A percentile compares a stretch with the other conserved stretches of the same genome.
phyloP scores from a whole-genome alignment of 2,888 invertebrate species.

The Agrypnus murinus region DNA sequence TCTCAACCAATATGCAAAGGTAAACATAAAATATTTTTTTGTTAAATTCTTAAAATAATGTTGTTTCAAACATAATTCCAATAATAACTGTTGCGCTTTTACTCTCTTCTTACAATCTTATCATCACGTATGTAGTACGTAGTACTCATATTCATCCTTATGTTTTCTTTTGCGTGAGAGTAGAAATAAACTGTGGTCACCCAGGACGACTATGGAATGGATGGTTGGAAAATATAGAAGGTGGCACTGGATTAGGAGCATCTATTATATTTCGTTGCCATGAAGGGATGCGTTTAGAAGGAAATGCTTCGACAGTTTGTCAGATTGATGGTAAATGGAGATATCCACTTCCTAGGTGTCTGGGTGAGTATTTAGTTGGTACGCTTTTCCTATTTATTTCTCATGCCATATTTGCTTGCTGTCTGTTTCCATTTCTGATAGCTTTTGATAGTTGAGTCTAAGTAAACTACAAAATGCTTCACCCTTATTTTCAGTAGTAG shows the following conservation, averaged over 20 bases:
- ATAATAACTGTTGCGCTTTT: background rate
- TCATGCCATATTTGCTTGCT: slow-evolving; percentile 10
- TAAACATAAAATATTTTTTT: slow-evolving; percentile 65
- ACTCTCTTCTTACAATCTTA: slow-evolving; percentile 13
- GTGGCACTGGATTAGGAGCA: slow-evolving; percentile 92
- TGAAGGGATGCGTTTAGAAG: slow-evolving; percentile 92
- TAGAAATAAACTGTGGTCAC: slow-evolving; percentile 96
- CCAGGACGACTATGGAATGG: slow-evolving; percentile 97
- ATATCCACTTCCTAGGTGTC: slow-evolving; percentile 92
- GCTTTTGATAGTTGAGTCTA: too few relatives aligned
- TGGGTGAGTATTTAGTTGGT: slow-evolving; percentile 76
- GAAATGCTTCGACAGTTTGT: slow-evolving; percentile 92
- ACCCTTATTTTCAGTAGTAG: too few relatives aligned
- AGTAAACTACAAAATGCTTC: too few relatives aligned
- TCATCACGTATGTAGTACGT: background rate
- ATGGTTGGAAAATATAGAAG: slow-evolving; percentile 93
- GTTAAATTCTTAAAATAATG: background rate
- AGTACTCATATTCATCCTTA: slow-evolving; percentile 28
- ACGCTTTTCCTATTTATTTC: slow-evolving; percentile 30
- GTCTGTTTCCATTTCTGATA: background rate
- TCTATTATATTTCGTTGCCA: slow-evolving; percentile 95
- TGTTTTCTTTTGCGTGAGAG: slow-evolving; percentile 39
- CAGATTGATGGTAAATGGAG: slow-evolving; percentile 97
- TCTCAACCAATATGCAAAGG: slow-evolving; percentile 94
- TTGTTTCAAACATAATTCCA: slow-evolving; percentile 4